Evolutionary conservation across 2,113 vertebrate species (phyloP).

Genomic region (Calidris pugnax): DNA sequence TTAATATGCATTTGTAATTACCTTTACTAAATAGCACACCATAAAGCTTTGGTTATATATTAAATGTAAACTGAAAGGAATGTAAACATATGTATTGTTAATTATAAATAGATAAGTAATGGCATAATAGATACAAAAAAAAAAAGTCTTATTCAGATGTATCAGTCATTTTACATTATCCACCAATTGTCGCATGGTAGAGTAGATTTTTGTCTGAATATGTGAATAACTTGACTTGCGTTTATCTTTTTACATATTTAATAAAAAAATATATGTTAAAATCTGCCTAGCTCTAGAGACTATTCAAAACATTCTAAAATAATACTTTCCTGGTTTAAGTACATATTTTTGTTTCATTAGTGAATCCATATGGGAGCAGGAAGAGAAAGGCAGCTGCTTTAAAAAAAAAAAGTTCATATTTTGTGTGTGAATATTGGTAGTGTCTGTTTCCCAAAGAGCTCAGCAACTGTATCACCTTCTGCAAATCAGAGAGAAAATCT

Average conservation of each 20-base stretch:
- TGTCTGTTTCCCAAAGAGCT: background rate
- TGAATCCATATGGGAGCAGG: background rate
- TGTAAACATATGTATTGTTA: constrained; percentile 99
- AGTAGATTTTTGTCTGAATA: constrained; percentile 88
- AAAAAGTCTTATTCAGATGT: constrained; percentile 85
- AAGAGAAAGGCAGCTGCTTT: background rate
- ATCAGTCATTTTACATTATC: constrained; percentile 91
- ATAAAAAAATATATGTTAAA: constrained; percentile 91
- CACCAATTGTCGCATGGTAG: constrained; percentile 95
- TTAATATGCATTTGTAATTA: constrained; percentile 88
- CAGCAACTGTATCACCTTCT: background rate
- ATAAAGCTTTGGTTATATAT: constrained; percentile 92
- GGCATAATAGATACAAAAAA: constrained; percentile 81
- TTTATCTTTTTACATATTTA: constrained; percentile 99
- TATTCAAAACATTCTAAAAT: constrained; percentile 22
- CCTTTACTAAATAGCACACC: constrained; percentile 90
- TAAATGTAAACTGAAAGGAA: constrained; percentile 99
- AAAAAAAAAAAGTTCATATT: background rate
- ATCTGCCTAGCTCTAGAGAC: constrained; percentile 63
- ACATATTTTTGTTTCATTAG: background rate
- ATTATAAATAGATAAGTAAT: constrained; percentile 94
- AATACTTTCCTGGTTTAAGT: background rate
- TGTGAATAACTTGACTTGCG: constrained; percentile 98
- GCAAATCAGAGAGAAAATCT: background rate
- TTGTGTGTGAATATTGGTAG: background rate